A percentile compares a stretch with the other conserved stretches of the same genome.
These are phyloP conservation scores for Thrips palmi DNA, from an alignment of 1,140 invertebrate species.

Conservation along the genomic window DNA sequence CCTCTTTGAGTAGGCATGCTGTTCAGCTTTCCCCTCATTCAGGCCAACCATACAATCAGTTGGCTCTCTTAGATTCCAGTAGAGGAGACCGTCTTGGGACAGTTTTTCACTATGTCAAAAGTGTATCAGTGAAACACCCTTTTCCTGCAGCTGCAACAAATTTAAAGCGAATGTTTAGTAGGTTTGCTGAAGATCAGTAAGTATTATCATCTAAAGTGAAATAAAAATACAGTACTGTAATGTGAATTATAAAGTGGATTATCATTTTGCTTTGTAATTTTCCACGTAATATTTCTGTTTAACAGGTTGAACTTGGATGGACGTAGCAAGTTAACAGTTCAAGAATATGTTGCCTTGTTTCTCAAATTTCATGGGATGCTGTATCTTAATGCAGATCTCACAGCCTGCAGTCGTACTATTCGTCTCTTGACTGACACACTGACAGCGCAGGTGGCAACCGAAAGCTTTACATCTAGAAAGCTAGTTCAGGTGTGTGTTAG, in stretches of 20 bases:
- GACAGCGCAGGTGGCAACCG: constrained; percentile 53
- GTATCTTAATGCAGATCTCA: constrained; percentile 35
- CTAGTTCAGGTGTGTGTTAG: constrained; percentile 32
- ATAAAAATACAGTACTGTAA: too few species aligned
- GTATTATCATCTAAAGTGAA: too few species aligned
- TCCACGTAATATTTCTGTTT: too few species aligned
- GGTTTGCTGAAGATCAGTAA: constrained; percentile 14
- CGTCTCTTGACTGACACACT: constrained; percentile 44
- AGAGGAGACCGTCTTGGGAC: constrained; percentile 63
- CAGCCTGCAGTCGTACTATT: constrained; percentile 34
- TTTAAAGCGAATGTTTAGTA: constrained; percentile 30
- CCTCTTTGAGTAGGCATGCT: constrained; percentile 57
- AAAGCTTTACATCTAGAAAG: constrained; percentile 52
- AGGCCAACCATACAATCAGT: constrained; percentile 76
- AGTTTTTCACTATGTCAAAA: constrained; percentile 67
- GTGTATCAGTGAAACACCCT: constrained; percentile 58
- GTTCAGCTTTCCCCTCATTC: constrained; percentile 59
- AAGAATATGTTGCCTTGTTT: constrained; percentile 49
- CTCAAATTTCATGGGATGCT: constrained; percentile 42
- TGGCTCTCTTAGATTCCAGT: constrained; percentile 61
- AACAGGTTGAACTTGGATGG: constrained; percentile 30
- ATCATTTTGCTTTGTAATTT: too few species aligned
- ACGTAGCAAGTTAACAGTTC: constrained; percentile 38
- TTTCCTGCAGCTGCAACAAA: constrained; percentile 70
- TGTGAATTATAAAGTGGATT: too few species aligned